Evolutionary conservation across 2,888 invertebrate genomes (phyloP).

Genomic region (Pseudanteris insignis): DNA sequence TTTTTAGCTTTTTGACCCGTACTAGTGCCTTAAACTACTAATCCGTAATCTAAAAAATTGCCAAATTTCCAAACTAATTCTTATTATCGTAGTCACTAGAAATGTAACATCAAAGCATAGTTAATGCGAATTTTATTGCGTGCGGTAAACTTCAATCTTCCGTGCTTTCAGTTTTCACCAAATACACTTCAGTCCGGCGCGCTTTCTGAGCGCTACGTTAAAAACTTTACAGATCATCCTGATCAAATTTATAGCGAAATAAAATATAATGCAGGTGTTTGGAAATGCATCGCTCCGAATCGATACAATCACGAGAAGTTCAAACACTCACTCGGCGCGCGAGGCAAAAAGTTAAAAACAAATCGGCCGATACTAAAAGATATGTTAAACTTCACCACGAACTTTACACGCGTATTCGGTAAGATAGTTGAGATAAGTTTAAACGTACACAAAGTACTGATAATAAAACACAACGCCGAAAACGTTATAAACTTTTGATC

Average conservation of each 20-base stretch:
- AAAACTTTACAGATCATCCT: conserved; percentile 29
- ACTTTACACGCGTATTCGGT: background rate
- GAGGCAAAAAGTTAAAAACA: background rate
- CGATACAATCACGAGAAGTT: conserved; percentile 27
- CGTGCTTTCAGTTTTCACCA: conserved; percentile 15
- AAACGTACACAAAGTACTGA: too few species aligned
- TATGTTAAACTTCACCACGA: background rate
- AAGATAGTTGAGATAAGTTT: too few species aligned
- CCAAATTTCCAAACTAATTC: too few species aligned
- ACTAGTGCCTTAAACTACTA: too few species aligned
- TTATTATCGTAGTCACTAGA: too few species aligned
- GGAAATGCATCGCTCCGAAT: conserved; percentile 18
- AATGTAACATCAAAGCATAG: too few species aligned
- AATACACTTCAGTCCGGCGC: conserved; percentile 19
- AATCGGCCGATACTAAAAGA: conserved; percentile 3
- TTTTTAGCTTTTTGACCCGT: background rate
- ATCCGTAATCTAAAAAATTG: too few species aligned
- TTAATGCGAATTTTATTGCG: conserved; percentile 30
- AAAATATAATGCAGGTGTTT: conserved; percentile 18
- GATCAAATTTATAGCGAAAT: conserved; percentile 37
- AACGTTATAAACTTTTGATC: too few species aligned
- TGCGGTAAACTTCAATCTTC: conserved; percentile 28
- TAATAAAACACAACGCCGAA: too few species aligned
- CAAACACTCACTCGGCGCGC: conserved; percentile 24
- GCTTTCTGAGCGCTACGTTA: conserved; percentile 18